phyloP scores from a whole-genome alignment of 2,797 vertebrate species.

The Chiroxiphia lanceolata region DNA sequence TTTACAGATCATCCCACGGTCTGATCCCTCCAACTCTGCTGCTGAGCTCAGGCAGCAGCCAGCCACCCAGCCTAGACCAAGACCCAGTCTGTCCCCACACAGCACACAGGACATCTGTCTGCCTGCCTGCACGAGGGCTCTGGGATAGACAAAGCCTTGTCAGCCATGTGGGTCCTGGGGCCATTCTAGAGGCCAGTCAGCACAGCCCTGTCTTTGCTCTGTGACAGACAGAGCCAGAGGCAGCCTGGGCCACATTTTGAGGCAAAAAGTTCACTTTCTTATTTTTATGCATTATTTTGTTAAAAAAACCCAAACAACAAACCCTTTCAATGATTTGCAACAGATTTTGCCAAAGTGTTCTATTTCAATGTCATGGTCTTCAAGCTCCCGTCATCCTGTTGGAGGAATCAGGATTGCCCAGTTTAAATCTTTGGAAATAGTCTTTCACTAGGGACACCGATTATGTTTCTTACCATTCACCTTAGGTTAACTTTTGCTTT shows the following conservation, averaged over 20 bases:
- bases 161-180: accelerated
- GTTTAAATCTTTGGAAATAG: neutral
- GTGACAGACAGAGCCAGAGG: neutral
- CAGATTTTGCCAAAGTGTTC: neutral
- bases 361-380: neutral
- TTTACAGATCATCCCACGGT: neutral
- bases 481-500: neutral
- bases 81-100: neutral
- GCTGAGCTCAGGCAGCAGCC: neutral
- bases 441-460: neutral
- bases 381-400: neutral
- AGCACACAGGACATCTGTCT: neutral
- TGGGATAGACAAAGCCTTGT: accelerated
- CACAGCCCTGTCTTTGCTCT: neutral
- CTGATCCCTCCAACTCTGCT: neutral
- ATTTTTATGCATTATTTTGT: neutral
- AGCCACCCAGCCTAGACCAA: neutral
- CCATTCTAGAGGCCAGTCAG: too few species aligned
- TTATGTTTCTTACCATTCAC: neutral
- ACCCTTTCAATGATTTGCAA: neutral
- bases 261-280: neutral
- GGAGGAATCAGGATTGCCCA: neutral
- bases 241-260: neutral
- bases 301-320: neutral
- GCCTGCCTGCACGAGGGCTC: too few species aligned